Conservation (phyloP, 2,888 invertebrate genomes). For the Leucoma salicis region DNA sequence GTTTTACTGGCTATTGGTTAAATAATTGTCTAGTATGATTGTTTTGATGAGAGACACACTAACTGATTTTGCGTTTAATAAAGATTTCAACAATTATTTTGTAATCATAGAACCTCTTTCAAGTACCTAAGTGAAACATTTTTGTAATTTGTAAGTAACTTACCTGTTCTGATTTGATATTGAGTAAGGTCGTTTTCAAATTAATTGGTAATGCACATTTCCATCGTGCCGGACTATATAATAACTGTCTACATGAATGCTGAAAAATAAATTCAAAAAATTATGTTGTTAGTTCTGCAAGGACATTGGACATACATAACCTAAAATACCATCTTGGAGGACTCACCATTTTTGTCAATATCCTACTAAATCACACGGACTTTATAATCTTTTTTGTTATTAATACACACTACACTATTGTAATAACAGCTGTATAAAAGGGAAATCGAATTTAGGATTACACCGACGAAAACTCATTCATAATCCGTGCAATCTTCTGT, state of each 20-base stretch:
- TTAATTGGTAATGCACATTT: slow-evolving; percentile 64
- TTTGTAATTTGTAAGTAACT: slow-evolving; percentile 6
- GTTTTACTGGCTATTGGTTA: too few species aligned
- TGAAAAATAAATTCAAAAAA: slow-evolving; percentile 48
- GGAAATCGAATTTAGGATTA: slow-evolving; percentile 48
- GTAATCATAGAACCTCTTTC: slow-evolving; percentile 1
- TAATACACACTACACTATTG: slow-evolving; percentile 31
- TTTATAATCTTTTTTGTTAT: slow-evolving; percentile 20
- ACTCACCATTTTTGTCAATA: slow-evolving; percentile 51
- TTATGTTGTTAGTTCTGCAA: slow-evolving; percentile 33
- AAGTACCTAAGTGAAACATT: too few species aligned
- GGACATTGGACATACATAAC: slow-evolving; percentile 59
- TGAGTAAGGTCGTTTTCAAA: slow-evolving; percentile 55
- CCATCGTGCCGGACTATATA: slow-evolving; percentile 72
- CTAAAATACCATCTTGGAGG: slow-evolving; percentile 26
- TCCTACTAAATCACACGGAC: slow-evolving; percentile 28
- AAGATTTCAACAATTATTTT: too few species aligned
- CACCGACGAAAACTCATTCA: slow-evolving; percentile 53
- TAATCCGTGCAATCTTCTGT: slow-evolving; percentile 53
- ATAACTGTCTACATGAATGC: slow-evolving; percentile 74
- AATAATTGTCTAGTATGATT: neutral
- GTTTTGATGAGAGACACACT: slow-evolving; percentile 26
- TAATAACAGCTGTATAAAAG: slow-evolving; percentile 37
- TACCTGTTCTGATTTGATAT: slow-evolving; percentile 65
- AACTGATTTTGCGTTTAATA: neutral